phyloP scores from a whole-genome alignment of 2,113 vertebrate genomes.

The Otis tarda region DNA sequence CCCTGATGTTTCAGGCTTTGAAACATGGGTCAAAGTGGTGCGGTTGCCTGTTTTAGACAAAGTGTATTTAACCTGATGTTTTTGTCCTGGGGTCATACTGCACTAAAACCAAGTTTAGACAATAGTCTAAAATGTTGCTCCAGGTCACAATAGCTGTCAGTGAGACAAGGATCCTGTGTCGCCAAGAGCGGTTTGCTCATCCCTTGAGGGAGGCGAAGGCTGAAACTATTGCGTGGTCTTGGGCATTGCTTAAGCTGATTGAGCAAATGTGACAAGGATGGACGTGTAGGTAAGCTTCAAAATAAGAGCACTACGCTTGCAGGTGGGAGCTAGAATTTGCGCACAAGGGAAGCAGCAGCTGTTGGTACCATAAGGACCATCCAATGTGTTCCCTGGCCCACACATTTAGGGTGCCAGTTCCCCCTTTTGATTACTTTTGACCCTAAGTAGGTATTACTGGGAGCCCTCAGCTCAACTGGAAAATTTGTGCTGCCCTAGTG shows the following conservation, averaged over 20 bases:
- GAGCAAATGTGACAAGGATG: background rate
- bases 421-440: background rate
- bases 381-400: background rate
- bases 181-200: background rate
- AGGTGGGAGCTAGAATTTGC: background rate
- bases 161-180: rapidly evolving
- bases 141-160: background rate
- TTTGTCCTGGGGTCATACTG: background rate
- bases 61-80: background rate
- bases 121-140: background rate
- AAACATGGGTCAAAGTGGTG: background rate
- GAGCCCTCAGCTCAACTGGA: rapidly evolving
- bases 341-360: background rate
- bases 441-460: background rate
- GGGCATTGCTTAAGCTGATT: background rate
- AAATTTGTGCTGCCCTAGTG: background rate
- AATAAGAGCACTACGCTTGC: background rate
- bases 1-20: background rate
- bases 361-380: background rate
- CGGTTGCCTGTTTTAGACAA: background rate
- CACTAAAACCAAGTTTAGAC: background rate
- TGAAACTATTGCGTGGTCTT: background rate
- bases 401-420: rapidly evolving
- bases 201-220: background rate
- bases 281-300: background rate